phyloP scores from a whole-genome alignment of 2,888 invertebrate species.

The Lepidochrysops patricia region DNA sequence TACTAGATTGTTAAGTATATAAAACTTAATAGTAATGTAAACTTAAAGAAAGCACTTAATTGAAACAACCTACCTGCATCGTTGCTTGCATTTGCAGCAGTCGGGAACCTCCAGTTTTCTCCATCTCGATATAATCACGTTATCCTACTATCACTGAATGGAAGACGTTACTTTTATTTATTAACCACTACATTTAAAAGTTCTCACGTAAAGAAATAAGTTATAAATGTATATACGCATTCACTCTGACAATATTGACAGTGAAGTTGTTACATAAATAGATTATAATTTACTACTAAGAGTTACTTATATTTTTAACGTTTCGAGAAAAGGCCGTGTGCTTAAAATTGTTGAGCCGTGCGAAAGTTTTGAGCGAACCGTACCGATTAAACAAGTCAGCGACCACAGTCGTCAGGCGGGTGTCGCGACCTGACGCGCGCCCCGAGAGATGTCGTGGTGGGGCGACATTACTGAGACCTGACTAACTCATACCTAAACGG shows the following conservation, averaged over 20 bases:
- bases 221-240: slow-evolving; percentile 48
- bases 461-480: slow-evolving; percentile 60
- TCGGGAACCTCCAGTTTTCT: slow-evolving; percentile 55
- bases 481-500: slow-evolving; percentile 44
- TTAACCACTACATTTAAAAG: not conserved
- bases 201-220: slow-evolving; percentile 27
- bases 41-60: no score
- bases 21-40: no score
- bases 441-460: slow-evolving; percentile 42
- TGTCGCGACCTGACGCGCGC: slow-evolving; percentile 27
- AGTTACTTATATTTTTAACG: slow-evolving; percentile 21
- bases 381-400: slow-evolving; percentile 59
- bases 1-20: no score
- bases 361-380: slow-evolving; percentile 22
- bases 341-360: slow-evolving; percentile 11
- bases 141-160: slow-evolving; percentile 30
- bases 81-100: slow-evolving; percentile 68
- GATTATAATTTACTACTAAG: no score
- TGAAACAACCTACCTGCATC: slow-evolving; percentile 52
- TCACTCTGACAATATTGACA: slow-evolving; percentile 40
- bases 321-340: not conserved
- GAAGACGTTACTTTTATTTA: slow-evolving; percentile 30
- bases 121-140: slow-evolving; percentile 39
- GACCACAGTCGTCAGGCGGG: slow-evolving; percentile 31
- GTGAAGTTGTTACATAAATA: slow-evolving; percentile 16